Evolutionary conservation across 2,113 vertebrate species (phyloP), one percentile per base, ranked within the genome.

Genomic region (Sciurus niger): DNA sequence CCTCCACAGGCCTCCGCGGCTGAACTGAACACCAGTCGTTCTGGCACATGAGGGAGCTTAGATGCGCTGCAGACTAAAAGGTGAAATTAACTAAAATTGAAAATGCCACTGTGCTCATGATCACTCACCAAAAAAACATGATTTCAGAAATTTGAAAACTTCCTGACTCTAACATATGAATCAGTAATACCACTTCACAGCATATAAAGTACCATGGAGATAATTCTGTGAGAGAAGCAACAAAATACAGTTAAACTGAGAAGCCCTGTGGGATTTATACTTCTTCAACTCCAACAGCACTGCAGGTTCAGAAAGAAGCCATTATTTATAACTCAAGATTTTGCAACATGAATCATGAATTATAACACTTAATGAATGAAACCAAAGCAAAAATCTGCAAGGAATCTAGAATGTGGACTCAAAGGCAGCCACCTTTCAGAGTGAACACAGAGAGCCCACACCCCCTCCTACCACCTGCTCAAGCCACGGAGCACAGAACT

Each of bases 1-100:
- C n/a, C 22, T 32, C 8, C 4, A 0, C 17, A 0, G 0, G 9
- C 60, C 68, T 6, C 37, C 51, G 2, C 4, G 0, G 43, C 65
- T n/a, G 43, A 3, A 1, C 65, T 0, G 46, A 48, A 8, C 73
- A 9, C 11, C 46, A 2, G 77, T 25, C 8, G 4, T 2, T 4
- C 53, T 0, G 7, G 34, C 6, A 4, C 46, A 4, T 1, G 8
- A 11, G 60, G 73, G 8, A 22, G 89, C 30, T 0, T 0, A 70
- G 34, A 2, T 0, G 2, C 8, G 63, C 0, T 37, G n/a, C 40
- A 5, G 1, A 37, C 84, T n/a, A 55, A 67, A 11, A 73, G 28
- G 14, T 0, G 22, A 72, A 18, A 48, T 10, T 25, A 1, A 63
- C 12, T 22, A 32, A 84, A n/a, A 90, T 0, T 1, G 4, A 40